Evolutionary conservation across 2,113 vertebrate genomes (phyloP).

Genomic region (Hyla sarda): DNA sequence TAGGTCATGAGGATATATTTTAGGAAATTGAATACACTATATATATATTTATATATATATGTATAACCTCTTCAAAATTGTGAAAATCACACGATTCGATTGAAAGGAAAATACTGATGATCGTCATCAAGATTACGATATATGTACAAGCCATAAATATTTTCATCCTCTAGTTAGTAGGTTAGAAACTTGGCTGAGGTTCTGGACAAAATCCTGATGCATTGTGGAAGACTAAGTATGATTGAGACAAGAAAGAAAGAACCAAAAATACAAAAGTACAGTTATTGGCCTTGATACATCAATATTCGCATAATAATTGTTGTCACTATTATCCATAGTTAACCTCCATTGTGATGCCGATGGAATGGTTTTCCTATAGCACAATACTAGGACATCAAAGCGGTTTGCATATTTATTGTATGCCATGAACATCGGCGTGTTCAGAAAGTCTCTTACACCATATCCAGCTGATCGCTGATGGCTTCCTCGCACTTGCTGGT

Average conservation of each 20-base stretch:
- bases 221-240: constrained; percentile 76
- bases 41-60: constrained; percentile 67
- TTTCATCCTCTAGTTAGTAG: constrained; percentile 67
- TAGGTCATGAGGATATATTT: constrained; percentile 58
- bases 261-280: constrained; percentile 67
- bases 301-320: constrained; percentile 64
- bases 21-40: constrained; percentile 68
- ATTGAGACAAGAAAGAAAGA: constrained; percentile 69
- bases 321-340: constrained; percentile 71
- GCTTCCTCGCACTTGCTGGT: constrained; percentile 66
- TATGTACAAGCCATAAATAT: constrained; percentile 76
- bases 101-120: constrained; percentile 72
- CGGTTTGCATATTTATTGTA: constrained; percentile 73
- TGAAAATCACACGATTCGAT: constrained; percentile 68
- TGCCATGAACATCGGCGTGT: constrained; percentile 65
- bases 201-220: constrained; percentile 69
- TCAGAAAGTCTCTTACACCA: constrained; percentile 65
- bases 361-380: constrained; percentile 69
- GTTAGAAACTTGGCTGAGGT: constrained; percentile 66
- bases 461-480: constrained; percentile 66
- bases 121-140: constrained; percentile 67
- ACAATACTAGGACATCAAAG: constrained; percentile 68
- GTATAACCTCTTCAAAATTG: constrained; percentile 67
- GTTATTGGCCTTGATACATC: constrained; percentile 52
- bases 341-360: constrained; percentile 27